Conservation (phyloP, 2,888 invertebrate genomes). For the Eledone cirrhosa region DNA sequence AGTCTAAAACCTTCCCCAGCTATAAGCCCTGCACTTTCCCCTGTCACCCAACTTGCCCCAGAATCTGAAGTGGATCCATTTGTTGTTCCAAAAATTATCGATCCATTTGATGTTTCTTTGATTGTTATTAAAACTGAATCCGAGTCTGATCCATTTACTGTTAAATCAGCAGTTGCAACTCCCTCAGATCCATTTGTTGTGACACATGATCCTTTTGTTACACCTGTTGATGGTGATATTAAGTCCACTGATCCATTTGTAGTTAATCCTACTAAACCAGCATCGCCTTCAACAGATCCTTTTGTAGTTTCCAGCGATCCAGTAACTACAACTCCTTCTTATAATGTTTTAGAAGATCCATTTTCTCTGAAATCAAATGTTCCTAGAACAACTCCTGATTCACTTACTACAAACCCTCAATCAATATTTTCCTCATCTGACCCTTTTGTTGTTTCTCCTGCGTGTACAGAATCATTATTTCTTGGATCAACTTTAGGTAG, state of each 20-base stretch:
- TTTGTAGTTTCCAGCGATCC: not conserved
- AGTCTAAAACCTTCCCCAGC: not conserved
- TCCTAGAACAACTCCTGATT: too few species aligned
- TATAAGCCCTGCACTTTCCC: not conserved
- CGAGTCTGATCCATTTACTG: not conserved
- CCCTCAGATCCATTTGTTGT: not conserved
- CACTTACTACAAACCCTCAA: not conserved
- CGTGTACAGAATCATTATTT: not conserved
- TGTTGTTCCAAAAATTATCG: constrained; percentile 5
- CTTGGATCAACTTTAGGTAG: not conserved
- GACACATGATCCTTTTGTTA: too few species aligned
- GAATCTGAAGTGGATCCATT: constrained; percentile 5
- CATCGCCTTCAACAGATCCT: constrained; percentile 13
- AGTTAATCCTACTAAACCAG: not conserved
- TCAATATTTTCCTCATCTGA: not conserved
- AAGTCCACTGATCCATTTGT: constrained; percentile 9
- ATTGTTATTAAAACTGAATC: not conserved
- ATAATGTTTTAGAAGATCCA: too few species aligned
- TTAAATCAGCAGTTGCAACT: not conserved
- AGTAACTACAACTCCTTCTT: not conserved
- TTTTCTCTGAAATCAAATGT: too few species aligned
- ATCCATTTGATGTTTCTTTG: constrained; percentile 16
- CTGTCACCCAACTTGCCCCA: not conserved
- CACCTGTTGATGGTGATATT: too few species aligned
- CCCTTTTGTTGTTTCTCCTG: not conserved